Percentiles rank a stretch among this genome's conserved stretches.
phyloP scores from a whole-genome alignment of 1,140 invertebrate species.

The Odontomachus brunneus region DNA sequence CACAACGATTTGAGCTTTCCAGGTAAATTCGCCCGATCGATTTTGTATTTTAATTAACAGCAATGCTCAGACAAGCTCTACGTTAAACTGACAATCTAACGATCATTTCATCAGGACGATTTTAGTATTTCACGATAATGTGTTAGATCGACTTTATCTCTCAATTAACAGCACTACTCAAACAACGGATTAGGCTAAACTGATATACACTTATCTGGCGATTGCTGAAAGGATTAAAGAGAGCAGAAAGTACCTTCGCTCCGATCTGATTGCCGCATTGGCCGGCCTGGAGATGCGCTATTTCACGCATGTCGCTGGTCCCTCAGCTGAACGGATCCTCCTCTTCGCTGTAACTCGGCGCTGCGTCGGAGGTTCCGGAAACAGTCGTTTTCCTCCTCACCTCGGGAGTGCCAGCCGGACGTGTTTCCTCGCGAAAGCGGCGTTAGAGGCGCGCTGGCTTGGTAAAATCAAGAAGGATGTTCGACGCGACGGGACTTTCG shows the following conservation, averaged over 20 bases:
- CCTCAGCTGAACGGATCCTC: constrained; percentile 14
- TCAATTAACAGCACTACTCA: too few relatives aligned
- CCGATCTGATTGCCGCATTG: constrained; percentile 98
- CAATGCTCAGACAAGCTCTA: too few relatives aligned
- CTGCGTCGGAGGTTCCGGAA: not conserved
- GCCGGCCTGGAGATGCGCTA: constrained; percentile 95
- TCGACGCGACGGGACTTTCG: constrained; percentile 27
- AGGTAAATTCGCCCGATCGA: too few relatives aligned
- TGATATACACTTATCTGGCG: too few relatives aligned
- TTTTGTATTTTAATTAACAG: too few relatives aligned
- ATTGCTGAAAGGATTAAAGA: not conserved
- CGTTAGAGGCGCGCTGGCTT: not conserved
- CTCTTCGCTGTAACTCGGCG: not conserved
- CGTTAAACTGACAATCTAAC: too few relatives aligned
- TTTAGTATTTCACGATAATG: too few relatives aligned
- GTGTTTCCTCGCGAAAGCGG: too few relatives aligned
- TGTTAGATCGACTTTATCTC: too few relatives aligned
- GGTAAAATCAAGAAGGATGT: constrained; percentile 12
- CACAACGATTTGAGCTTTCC: too few relatives aligned
- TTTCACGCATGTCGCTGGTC: constrained; percentile 93
- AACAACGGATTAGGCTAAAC: too few relatives aligned
- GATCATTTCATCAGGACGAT: too few relatives aligned
- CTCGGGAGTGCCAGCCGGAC: constrained; percentile 33
- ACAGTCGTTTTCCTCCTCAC: constrained; percentile 54
- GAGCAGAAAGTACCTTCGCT: constrained; percentile 89